Evolutionary conservation across 2,888 invertebrate genomes (phyloP).

Genomic region (Dorcus parallelipipedus): DNA sequence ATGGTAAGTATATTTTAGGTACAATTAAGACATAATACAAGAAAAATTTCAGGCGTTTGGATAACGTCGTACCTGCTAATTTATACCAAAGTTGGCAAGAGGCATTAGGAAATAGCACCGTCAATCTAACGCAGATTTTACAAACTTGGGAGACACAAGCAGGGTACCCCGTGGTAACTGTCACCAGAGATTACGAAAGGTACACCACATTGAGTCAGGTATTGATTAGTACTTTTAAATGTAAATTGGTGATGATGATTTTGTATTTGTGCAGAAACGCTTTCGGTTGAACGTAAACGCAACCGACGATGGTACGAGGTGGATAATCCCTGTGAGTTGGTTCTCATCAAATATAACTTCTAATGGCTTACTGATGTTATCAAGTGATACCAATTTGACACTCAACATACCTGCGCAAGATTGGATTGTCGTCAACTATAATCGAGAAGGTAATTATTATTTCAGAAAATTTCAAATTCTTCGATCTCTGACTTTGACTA

Average conservation of each 20-base stretch:
- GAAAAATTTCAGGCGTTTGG: constrained; percentile 2
- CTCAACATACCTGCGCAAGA: neutral
- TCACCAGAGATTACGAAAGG: neutral
- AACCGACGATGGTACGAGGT: constrained; percentile 43
- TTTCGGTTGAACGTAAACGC: neutral
- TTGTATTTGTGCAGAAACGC: neutral
- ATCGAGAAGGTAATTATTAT: neutral
- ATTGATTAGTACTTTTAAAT: no score
- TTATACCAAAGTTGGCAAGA: constrained; percentile 7
- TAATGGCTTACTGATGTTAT: neutral
- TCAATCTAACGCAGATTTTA: constrained; percentile 11
- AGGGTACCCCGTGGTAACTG: constrained; percentile 23
- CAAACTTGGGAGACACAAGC: constrained; percentile 13
- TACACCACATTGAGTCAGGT: no score
- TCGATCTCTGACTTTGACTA: no score
- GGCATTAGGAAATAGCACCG: neutral
- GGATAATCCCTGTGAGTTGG: constrained; percentile 13
- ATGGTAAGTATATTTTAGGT: neutral
- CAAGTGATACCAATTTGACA: neutral
- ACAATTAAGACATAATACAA: neutral
- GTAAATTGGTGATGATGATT: no score
- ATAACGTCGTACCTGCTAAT: constrained; percentile 5
- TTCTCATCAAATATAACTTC: neutral
- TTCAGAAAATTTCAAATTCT: no score
- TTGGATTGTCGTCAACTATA: constrained; percentile 5